Evolutionary conservation across 1,140 invertebrate species (phyloP), one percentile per base, ranked within the genome.

Genomic region (Brachionus manjavacas): DNA sequence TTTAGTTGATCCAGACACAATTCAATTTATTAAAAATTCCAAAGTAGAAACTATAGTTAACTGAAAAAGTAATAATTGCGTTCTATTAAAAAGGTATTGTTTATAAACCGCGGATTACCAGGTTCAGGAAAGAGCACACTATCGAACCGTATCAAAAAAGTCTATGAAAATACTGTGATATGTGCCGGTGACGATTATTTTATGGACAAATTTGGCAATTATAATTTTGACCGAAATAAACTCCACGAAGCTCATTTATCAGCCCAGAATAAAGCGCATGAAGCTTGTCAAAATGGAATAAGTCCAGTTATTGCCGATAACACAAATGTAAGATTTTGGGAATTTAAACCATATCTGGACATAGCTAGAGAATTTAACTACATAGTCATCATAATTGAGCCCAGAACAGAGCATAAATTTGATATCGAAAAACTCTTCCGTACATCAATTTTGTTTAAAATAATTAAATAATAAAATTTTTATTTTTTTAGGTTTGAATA

Each of bases 71-170:
- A 74, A 41, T 41, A 9, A 16, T 31, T 1, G 46, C 46, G 12
- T 43, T 39, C 14, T 9, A 35, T 70, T 3, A 43, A 4, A 14
- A 41, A 83, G 70, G 89, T 93, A 1, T 86, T 96, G 85, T 90
- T 96, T 25, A 87, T 96, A 1, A 90, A 96, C 90, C 90, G 95
- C 85, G 95, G 95, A 8, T 88, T 92, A 9, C 92, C 94, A 1
- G 95, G 95, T 0, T 93, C 93, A 88, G 95, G 95, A 0, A 97
- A 97, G 90, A 91, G 92, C 0, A 91, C 91, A 84, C 86, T 95
- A 83, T 93, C 94, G 0, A 90, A 87, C 31, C 52, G 68, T 16
- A 87, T 90, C 7, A 79, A 85, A 31, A 72, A 86, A 39, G 68
- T 78, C 6, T 90, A 88, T 85, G 25, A 81, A 79, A 74, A 84